Conservation (phyloP, 2,797 vertebrate species). For the Spondyliosoma cantharus region DNA sequence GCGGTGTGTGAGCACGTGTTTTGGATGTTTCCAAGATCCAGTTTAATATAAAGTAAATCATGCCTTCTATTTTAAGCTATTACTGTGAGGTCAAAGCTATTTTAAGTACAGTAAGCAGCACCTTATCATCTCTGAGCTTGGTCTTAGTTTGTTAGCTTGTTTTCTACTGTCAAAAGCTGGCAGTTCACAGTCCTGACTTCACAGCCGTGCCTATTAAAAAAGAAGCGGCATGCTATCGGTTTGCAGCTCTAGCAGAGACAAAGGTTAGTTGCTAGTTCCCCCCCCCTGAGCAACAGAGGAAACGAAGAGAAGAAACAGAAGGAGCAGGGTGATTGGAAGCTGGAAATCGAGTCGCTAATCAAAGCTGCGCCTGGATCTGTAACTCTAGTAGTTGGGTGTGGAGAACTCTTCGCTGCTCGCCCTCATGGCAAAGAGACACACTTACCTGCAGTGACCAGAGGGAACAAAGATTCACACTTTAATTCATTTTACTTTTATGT, state of each 20-base stretch:
- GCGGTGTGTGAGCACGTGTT: neutral
- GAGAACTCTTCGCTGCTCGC: conserved; percentile 39
- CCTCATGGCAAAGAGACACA: conserved; percentile 44
- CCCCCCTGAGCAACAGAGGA: conserved; percentile 38
- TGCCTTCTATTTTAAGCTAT: conserved; percentile 58
- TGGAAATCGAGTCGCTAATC: conserved; percentile 64
- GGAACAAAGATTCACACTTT: conserved; percentile 64
- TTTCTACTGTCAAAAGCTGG: conserved; percentile 32
- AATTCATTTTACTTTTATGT: conserved; percentile 80
- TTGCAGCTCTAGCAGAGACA: conserved; percentile 35
- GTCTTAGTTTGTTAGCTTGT: conserved; percentile 22
- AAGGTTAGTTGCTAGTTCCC: conserved; percentile 51
- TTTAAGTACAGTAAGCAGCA: conserved; percentile 45
- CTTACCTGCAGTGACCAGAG: conserved; percentile 66
- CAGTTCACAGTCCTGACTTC: conserved; percentile 33
- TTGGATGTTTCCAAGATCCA: conserved; percentile 32
- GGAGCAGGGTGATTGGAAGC: conserved; percentile 51
- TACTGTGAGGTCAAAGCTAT: conserved; percentile 53
- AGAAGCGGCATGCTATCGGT: conserved; percentile 17
- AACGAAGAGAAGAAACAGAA: conserved; percentile 48
- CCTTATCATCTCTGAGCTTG: conserved; percentile 32
- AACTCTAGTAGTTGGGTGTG: conserved; percentile 48
- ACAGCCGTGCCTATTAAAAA: conserved; percentile 40
- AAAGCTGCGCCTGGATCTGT: conserved; percentile 61
- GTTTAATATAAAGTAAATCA: conserved; percentile 56